Evolutionary conservation across 2,797 vertebrate genomes (phyloP).

Genomic region (Sphenodon punctatus): DNA sequence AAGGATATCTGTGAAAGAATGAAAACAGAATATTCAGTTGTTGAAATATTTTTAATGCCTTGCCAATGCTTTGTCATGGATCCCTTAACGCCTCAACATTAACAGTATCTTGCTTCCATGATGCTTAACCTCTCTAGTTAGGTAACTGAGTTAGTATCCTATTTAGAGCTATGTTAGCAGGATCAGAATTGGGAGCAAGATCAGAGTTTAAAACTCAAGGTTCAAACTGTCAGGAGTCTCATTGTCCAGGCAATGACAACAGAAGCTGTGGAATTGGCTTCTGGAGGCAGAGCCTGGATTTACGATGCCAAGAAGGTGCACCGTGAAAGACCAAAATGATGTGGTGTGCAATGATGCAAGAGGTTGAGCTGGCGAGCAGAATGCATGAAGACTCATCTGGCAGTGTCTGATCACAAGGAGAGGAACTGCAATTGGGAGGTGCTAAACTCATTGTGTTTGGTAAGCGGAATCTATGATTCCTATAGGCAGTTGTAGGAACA

Average conservation of each 20-base stretch:
- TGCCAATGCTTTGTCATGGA: no score
- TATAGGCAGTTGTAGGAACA: no score
- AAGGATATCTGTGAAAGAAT: slow-evolving; percentile 32
- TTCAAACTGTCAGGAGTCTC: not conserved
- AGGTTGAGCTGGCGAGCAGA: not conserved
- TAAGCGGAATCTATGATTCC: not conserved
- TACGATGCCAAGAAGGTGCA: not conserved
- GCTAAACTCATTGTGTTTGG: not conserved
- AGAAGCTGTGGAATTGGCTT: not conserved
- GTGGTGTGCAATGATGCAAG: not conserved
- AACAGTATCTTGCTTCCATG: not conserved
- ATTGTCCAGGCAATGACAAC: not conserved
- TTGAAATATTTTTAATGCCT: no score
- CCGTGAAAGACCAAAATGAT: not conserved
- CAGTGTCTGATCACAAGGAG: not conserved
- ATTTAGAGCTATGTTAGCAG: not conserved
- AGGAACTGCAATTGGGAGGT: not conserved
- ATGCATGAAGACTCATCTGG: not conserved
- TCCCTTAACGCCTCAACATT: no score
- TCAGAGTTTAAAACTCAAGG: no score
- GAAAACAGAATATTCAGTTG: slow-evolving; percentile 15
- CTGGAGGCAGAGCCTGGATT: not conserved
- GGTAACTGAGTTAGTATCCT: not conserved
- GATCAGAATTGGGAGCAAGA: not conserved
- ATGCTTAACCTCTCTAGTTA: no score